Base-by-base conservation (phyloP, 2,113 vertebrate species). In the Bubo bubo region DNA sequence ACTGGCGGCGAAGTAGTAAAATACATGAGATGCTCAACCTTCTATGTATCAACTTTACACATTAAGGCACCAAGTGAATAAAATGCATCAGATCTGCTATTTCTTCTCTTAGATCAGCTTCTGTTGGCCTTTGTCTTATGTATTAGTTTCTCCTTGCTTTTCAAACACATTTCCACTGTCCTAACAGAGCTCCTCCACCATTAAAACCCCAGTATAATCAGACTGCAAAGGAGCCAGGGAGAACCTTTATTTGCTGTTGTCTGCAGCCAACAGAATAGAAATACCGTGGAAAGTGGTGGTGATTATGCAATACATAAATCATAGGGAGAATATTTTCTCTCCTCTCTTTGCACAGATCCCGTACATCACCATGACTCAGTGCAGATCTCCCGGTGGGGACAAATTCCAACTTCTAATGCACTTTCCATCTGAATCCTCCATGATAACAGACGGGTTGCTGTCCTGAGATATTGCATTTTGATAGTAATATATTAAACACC, bases 341-440 rank as follows among this genome's bases (percentile, higher is more conserved):
- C 66, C 60, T 94, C 62, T 30, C 55, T 11, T 74, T 75, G 77
- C 94, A 35, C 76, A 83, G 9, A 95, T 82, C 82, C 86, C 88
- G 92, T 97, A 86, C 39, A 96, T 97, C 95, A 97, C 88, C 77
- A 22, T 96, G 96, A 98, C 95, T 97, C 97, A 97, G 74, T 30
- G 56, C 53, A 43, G 75, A 83, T 96, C 64, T 91, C 79, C 49
- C 60, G 93, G 67, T 64, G 73, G 94, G 96, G 80, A 96, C 27
- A 41, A 92, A 95, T 92, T 96, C 94, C 74, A 86, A 87, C 87
- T 97, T 95, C 71, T 96, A 96, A 95, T 79, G 80, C 66, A 74
- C 72, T 97, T 97, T 92, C 91, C 77, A n/a, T 58, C 88, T 37
- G 79, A 93, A 80, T 88, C 91, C 41, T 96, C 77, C 1, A 1